A percentile compares a stretch with the other conserved stretches of the same genome.
Evolutionary conservation across 2,113 vertebrate species (phyloP).

Genomic region (Vicugna pacos): DNA sequence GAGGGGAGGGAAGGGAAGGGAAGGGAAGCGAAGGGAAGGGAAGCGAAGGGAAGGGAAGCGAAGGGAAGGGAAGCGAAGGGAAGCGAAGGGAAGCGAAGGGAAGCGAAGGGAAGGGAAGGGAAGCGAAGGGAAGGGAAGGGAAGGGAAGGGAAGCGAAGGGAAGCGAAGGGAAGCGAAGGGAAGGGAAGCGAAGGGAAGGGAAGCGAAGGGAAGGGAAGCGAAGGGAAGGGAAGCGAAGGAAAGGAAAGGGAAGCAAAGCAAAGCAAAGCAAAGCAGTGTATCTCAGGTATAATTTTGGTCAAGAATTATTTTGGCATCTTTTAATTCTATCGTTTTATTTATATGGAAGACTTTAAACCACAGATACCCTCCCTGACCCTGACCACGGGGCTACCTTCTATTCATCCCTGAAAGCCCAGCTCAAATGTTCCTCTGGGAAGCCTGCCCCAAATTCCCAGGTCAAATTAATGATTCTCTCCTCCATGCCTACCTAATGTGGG

Average conservation of each 20-base stretch:
- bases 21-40: accelerated
- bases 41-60: too few relatives aligned
- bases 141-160: too few relatives aligned
- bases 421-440: background rate
- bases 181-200: too few relatives aligned
- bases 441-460: background rate
- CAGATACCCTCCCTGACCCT: background rate
- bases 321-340: background rate
- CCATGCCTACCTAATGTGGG: background rate
- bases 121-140: too few relatives aligned
- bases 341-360: background rate
- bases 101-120: too few relatives aligned
- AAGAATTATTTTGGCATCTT: background rate
- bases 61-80: too few relatives aligned
- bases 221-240: too few relatives aligned
- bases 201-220: too few relatives aligned
- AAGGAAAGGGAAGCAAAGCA: too few relatives aligned
- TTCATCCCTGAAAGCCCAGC: background rate
- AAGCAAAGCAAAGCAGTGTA: background rate
- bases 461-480: background rate
- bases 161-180: too few relatives aligned
- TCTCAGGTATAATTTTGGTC: background rate
- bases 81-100: too few relatives aligned
- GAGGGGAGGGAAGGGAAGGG: too few relatives aligned
- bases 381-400: background rate